Percentiles rank a stretch among this genome's conserved stretches.
Evolutionary conservation across 2,888 invertebrate genomes (phyloP).

Genomic region (Mylabris sibirica): DNA sequence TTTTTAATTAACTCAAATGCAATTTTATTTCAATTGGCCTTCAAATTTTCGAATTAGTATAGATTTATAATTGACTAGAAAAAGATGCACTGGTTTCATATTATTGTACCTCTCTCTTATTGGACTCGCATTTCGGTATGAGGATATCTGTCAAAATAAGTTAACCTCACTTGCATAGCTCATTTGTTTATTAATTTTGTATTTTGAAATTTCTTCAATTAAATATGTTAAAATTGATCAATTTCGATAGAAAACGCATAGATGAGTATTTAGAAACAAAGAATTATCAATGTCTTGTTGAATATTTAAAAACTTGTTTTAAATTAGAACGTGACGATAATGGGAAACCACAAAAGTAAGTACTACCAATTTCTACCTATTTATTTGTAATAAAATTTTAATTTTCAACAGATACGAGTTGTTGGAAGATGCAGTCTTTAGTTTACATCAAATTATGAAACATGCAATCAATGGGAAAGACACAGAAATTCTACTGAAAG

Average conservation of each 20-base stretch:
- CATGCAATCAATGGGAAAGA: background rate
- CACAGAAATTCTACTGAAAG: slow-evolving; percentile 41
- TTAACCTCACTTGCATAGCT: background rate
- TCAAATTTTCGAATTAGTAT: no score
- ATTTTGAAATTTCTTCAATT: background rate
- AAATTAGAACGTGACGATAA: slow-evolving; percentile 64
- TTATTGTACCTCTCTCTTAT: no score
- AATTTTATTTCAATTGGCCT: no score
- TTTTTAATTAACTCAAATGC: background rate
- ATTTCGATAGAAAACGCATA: background rate
- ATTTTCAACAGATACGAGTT: slow-evolving; percentile 63
- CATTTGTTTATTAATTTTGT: no score
- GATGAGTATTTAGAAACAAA: slow-evolving; percentile 15
- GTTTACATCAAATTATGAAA: slow-evolving; percentile 26
- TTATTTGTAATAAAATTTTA: slow-evolving; percentile 47
- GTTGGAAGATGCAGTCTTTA: slow-evolving; percentile 52
- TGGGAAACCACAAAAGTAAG: slow-evolving; percentile 60
- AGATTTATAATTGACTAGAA: no score
- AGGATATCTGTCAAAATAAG: background rate
- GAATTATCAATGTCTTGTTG: slow-evolving; percentile 65
- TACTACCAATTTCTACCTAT: background rate
- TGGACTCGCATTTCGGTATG: background rate
- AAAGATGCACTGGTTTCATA: no score
- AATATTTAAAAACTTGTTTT: slow-evolving; percentile 65
- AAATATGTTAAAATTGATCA: slow-evolving; percentile 4